A percentile compares a stretch with the other conserved stretches of the same genome.
These are phyloP conservation scores for Acromyrmex heyeri DNA, from an alignment of 1,140 invertebrate genomes.

Conservation along the genomic window DNA sequence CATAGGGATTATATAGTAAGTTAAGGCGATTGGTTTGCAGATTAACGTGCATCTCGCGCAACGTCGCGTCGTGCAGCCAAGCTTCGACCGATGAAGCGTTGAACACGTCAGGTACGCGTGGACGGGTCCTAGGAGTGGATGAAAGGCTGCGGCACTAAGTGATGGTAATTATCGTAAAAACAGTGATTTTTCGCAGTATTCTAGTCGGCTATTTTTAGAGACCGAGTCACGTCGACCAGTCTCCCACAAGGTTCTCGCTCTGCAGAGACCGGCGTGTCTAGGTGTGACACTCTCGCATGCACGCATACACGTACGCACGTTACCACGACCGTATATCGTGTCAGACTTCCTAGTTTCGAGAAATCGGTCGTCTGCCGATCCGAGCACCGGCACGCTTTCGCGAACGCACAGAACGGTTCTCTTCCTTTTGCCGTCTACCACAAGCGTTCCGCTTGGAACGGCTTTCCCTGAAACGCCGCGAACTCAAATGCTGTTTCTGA, in stretches of 20 bases:
- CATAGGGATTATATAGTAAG: background rate
- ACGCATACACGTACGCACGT: slow-evolving; percentile 52
- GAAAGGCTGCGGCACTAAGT: slow-evolving; percentile 80
- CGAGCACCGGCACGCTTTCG: slow-evolving; percentile 47
- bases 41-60: slow-evolving; percentile 22
- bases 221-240: slow-evolving; percentile 82
- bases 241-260: slow-evolving; percentile 73
- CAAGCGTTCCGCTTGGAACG: background rate
- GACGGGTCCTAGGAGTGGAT: slow-evolving; percentile 49
- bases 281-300: slow-evolving; percentile 23
- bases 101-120: slow-evolving; percentile 28
- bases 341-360: slow-evolving; percentile 78
- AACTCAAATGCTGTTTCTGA: background rate
- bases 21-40: too few relatives aligned
- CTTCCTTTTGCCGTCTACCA: slow-evolving; percentile 62
- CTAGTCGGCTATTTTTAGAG: slow-evolving; percentile 84
- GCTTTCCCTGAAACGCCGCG: slow-evolving; percentile 28
- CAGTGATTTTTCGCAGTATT: slow-evolving; percentile 81
- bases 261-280: slow-evolving; percentile 40
- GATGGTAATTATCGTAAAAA: slow-evolving; percentile 84
- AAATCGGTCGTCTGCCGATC: slow-evolving; percentile 72
- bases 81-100: background rate
- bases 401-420: slow-evolving; percentile 64
- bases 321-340: slow-evolving; percentile 1
- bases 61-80: background rate